These are phyloP conservation scores for Chironomus striatipennis DNA, from an alignment of 1,140 invertebrate genomes.

Conservation along the genomic window DNA sequence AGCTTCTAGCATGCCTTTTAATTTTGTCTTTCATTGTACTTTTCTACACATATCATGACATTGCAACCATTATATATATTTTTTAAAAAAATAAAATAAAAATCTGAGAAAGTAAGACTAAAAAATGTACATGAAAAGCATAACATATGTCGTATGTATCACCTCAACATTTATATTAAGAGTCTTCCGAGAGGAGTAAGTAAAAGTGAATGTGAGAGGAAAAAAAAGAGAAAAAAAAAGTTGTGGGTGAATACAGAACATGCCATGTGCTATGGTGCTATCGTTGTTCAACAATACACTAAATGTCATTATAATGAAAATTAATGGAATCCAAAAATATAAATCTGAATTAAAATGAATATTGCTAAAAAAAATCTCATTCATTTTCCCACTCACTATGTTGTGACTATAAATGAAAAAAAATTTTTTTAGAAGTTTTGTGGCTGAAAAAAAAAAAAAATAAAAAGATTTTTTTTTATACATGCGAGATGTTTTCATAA, in stretches of 20 bases:
- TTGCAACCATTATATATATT: no score
- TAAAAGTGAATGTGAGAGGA: neutral
- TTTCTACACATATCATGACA: no score
- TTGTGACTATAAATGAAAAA: no score
- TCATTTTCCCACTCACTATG: neutral
- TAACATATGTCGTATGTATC: slow-evolving; percentile 13
- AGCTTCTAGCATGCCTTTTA: no score
- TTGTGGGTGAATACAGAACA: neutral
- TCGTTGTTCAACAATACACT: slow-evolving; percentile 6
- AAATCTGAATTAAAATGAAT: slow-evolving; percentile 15
- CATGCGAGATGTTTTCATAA: no score
- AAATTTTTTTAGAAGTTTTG: no score
- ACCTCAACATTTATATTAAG: slow-evolving; percentile 14
- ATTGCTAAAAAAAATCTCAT: neutral
- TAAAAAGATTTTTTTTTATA: no score
- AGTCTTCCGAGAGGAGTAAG: neutral
- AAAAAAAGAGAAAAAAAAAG: neutral
- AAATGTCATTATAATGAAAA: slow-evolving; percentile 15
- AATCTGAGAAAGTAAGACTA: no score
- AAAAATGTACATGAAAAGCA: neutral
- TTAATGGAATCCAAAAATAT: slow-evolving; percentile 14
- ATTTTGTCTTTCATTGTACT: no score
- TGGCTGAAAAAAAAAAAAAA: no score
- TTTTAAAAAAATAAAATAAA: no score
- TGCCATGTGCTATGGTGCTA: neutral